A percentile compares a stretch with the other conserved stretches of the same genome.
phyloP scores from a whole-genome alignment of 2,113 vertebrate genomes.

The Alligator mississippiensis region DNA sequence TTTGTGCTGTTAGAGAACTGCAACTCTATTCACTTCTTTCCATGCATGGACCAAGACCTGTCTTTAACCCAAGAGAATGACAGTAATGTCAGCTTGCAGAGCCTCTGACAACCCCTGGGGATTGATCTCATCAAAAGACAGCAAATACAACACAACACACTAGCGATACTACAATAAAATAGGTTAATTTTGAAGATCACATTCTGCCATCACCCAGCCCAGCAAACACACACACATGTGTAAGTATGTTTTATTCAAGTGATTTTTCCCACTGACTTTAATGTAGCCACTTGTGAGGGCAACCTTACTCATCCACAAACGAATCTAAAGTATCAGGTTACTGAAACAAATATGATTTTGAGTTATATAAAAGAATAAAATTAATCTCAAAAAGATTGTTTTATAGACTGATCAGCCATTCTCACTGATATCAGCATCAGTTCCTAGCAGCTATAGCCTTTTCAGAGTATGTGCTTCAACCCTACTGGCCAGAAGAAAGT shows the following conservation, averaged over 20 bases:
- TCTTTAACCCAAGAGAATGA: not conserved
- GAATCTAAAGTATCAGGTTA: not conserved
- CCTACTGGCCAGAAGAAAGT: not conserved
- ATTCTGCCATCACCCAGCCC: not conserved
- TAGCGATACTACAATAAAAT: not conserved
- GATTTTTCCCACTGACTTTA: not conserved
- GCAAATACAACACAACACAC: rapidly evolving
- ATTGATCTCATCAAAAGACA: not conserved
- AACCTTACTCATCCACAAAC: not conserved
- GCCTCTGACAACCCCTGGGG: not conserved
- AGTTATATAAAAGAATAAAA: not conserved
- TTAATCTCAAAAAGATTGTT: not conserved
- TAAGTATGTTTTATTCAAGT: not conserved
- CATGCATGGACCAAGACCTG: not conserved
- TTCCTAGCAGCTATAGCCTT: not conserved
- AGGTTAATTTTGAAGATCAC: not conserved
- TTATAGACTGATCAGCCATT: not conserved
- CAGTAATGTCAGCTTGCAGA: not conserved
- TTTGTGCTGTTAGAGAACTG: not conserved
- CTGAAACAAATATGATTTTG: not conserved
- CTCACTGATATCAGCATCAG: not conserved
- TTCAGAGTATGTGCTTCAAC: not conserved
- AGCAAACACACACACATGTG: not conserved
- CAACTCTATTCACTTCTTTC: not conserved
- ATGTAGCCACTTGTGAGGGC: not conserved